Base-by-base conservation (phyloP, 64 coral and sea anemone species). In the Montipora sp. region DNA sequence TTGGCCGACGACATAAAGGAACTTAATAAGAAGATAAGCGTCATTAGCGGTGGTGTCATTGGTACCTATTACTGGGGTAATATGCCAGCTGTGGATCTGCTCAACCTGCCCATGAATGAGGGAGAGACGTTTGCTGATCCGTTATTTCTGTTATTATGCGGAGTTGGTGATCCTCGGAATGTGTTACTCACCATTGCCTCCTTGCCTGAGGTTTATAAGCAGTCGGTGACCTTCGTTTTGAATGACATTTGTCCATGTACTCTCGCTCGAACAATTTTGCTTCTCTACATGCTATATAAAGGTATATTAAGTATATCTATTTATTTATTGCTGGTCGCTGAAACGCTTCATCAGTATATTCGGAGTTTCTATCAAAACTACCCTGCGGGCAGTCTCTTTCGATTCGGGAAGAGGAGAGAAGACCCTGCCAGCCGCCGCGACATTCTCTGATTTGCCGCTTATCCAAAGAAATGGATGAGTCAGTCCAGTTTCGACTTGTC, bases 241-340 rank as follows among this genome's bases (percentile, higher is more conserved):
- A 93, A 93, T 22, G 91, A 93, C 69, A 87, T 93, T 36, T 93
- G 91, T 79, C 75, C 91, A 2, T 93, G 91, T 21, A 75, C 73
- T 11, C n/a, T 93, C 46, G 91, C 91, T 0, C 47, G 91, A 69
- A 87, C 91, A 6, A 63, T 93, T 0, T 14, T 93, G 61, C 20
- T 93, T 3, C 83, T 93, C 0, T 93, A 93, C 82, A 93, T 87
- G 59, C 51, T 93, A 47, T 87, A 58, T 21, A 93, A 79, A 87
- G 83, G 91, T 93, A 48, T 36, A 36, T 36, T 36, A 36, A 36
- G 1, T 71, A 36, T 36, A 36, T 36, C 36, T 57, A 22, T 21
- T 47, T 57, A 24, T 20, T 51, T 55, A 10, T 6, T 15, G 13
- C 45, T 15, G 0, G 12, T 15, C 14, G 15, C 12, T 66, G 11